Percentiles rank a stretch among this genome's conserved stretches.
phyloP scores from a whole-genome alignment of 2,797 vertebrate species.

The Notolepis coatsorum region DNA sequence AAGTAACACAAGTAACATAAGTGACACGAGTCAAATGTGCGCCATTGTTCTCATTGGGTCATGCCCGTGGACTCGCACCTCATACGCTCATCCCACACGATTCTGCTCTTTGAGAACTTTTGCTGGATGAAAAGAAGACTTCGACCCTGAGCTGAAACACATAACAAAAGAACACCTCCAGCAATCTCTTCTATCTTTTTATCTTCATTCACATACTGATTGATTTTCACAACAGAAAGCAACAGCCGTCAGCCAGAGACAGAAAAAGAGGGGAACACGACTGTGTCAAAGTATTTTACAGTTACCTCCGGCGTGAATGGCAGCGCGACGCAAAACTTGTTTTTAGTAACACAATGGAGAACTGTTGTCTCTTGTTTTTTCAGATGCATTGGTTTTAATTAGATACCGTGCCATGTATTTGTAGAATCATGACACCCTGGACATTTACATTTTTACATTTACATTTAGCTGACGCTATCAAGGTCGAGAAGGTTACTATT shows the following conservation, averaged over 20 bases:
- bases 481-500: no score
- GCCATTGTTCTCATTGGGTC: constrained; percentile 16
- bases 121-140: not conserved
- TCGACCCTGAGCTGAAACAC: constrained; percentile 13
- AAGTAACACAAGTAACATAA: no score
- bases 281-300: not conserved
- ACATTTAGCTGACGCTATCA: no score
- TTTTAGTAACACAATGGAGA: no score
- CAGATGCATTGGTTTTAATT: not conserved
- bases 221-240: constrained; percentile 1
- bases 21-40: no score
- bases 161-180: constrained; percentile 21
- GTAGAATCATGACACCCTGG: no score
- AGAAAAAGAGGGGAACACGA: not conserved
- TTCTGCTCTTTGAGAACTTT: not conserved
- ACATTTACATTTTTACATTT: no score
- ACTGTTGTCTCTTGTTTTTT: no score
- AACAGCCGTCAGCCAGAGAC: constrained; percentile 26
- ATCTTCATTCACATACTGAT: constrained; percentile 10
- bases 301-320: no score
- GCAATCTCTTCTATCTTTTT: not conserved
- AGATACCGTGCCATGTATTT: no score
- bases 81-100: not conserved
- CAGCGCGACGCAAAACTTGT: no score
- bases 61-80: constrained; percentile 12